A percentile compares a stretch with the other conserved stretches of the same genome.
Evolutionary conservation across 2,113 vertebrate species (phyloP).

Genomic region (Gambusia affinis): DNA sequence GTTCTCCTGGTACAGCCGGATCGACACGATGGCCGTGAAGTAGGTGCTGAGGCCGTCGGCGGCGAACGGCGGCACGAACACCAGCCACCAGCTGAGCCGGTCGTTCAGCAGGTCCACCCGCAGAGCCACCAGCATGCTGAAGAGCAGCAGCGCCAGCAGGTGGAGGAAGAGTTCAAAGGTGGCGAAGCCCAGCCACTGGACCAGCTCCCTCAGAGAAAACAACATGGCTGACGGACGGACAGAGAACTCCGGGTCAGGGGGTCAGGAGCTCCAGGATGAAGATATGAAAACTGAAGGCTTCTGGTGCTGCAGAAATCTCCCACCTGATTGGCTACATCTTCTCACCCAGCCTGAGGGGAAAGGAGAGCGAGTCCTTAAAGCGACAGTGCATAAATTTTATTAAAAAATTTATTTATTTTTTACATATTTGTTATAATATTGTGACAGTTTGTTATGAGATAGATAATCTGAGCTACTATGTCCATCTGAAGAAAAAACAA

Average conservation of each 20-base stretch:
- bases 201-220: slow-evolving; percentile 94
- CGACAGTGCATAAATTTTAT: too few relatives aligned
- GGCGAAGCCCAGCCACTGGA: slow-evolving; percentile 97
- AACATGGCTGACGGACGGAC: slow-evolving; percentile 80
- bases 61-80: slow-evolving; percentile 93
- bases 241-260: slow-evolving; percentile 24
- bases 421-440: too few relatives aligned
- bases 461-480: too few relatives aligned
- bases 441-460: too few relatives aligned
- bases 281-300: background rate
- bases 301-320: slow-evolving; percentile 11
- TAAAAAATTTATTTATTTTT: too few relatives aligned
- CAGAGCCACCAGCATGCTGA: slow-evolving; percentile 91
- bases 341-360: slow-evolving; percentile 23
- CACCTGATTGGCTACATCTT: slow-evolving; percentile 63
- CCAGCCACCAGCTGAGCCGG: slow-evolving; percentile 90
- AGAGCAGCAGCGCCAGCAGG: slow-evolving; percentile 85
- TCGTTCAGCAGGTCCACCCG: slow-evolving; percentile 81
- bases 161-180: slow-evolving; percentile 95
- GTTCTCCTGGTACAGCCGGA: slow-evolving; percentile 96
- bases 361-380: background rate
- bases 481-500: too few relatives aligned
- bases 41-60: slow-evolving; percentile 97
- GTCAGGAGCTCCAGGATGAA: slow-evolving; percentile 24
- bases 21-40: slow-evolving; percentile 96